phyloP scores from a whole-genome alignment of 2,888 invertebrate species.

The Abrostola triplasia region DNA sequence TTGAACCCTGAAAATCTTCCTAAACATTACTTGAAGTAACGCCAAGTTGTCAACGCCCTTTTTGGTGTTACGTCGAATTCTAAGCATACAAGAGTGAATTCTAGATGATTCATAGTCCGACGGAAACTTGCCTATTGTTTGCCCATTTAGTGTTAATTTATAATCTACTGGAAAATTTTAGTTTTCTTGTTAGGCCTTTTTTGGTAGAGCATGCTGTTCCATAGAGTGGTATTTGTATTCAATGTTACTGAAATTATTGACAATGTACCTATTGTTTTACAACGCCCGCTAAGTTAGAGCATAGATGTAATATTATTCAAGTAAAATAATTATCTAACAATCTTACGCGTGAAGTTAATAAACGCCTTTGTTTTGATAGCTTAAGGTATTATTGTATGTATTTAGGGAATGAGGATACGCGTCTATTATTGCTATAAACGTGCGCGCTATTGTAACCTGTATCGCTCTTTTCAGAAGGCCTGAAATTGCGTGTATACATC shows the following conservation, averaged over 20 bases:
- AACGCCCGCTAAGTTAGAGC: neutral
- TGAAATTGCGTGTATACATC: neutral
- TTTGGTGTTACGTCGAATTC: neutral
- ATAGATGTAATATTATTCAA: neutral
- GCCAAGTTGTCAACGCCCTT: conserved; percentile 11
- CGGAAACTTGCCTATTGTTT: no score
- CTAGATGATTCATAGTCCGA: conserved; percentile 1
- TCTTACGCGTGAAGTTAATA: conserved; percentile 1
- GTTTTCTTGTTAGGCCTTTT: neutral
- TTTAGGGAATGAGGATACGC: conserved; percentile 10
- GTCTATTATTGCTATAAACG: conserved; percentile 4
- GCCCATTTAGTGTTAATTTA: no score
- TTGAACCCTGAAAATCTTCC: conserved; percentile 14
- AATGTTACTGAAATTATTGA: no score
- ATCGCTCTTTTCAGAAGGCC: neutral
- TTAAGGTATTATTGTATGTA: conserved; percentile 1
- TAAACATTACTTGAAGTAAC: conserved; percentile 24
- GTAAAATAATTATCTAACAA: conserved; percentile 6
- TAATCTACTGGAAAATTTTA: neutral
- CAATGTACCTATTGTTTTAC: neutral
- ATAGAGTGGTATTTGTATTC: neutral
- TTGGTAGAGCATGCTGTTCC: neutral
- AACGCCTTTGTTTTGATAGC: neutral
- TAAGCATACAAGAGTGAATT: neutral
- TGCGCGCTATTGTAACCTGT: neutral